Conservation (phyloP, 2,113 vertebrate genomes). For the Puma concolor region DNA sequence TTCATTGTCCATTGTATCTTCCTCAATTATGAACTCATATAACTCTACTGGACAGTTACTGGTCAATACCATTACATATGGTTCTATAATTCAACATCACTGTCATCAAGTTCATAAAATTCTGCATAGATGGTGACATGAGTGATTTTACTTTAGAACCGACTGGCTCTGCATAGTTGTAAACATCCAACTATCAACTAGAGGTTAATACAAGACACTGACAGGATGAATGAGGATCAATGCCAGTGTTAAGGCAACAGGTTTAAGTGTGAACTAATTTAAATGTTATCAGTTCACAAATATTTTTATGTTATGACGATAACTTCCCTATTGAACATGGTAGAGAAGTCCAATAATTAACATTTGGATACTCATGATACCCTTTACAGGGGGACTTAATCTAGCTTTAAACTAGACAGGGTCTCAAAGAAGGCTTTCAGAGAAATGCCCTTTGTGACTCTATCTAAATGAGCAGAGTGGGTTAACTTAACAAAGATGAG, state of each 20-base stretch:
- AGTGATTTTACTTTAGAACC: background rate
- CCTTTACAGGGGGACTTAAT: background rate
- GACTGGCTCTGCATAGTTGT: background rate
- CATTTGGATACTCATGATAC: background rate
- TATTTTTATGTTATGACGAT: background rate
- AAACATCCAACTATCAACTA: background rate
- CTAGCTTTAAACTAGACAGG: background rate
- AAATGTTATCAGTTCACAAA: background rate
- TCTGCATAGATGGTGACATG: background rate
- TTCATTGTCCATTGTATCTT: background rate
- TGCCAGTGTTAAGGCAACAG: background rate
- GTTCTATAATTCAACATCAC: background rate
- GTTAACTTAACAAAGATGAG: background rate
- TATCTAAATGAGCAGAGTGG: background rate
- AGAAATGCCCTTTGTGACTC: background rate
- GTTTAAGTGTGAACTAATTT: background rate
- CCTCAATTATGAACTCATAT: background rate
- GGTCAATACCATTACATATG: background rate
- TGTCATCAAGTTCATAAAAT: background rate
- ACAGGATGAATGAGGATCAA: background rate
- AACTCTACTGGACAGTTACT: background rate
- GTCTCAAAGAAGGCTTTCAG: background rate
- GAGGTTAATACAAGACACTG: background rate
- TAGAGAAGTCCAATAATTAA: background rate
- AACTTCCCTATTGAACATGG: background rate